Evolutionary conservation across 2,797 vertebrate species (phyloP).

Genomic region (Cuniculus paca): DNA sequence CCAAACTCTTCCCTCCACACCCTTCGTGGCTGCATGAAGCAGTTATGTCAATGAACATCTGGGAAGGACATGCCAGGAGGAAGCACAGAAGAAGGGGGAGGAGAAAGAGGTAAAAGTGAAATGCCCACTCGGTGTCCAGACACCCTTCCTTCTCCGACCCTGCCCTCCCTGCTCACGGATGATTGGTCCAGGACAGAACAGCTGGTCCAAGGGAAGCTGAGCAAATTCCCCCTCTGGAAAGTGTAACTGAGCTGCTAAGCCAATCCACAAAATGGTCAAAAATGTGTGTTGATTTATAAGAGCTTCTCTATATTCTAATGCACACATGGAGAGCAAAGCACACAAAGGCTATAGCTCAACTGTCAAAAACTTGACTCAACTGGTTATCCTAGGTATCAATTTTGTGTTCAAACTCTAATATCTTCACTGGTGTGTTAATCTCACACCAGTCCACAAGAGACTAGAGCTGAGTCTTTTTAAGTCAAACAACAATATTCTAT

Average conservation of each 20-base stretch:
- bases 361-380: not conserved
- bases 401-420: not conserved
- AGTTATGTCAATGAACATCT: not conserved
- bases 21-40: not conserved
- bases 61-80: not conserved
- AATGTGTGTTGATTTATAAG: not conserved
- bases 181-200: not conserved
- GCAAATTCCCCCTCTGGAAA: not conserved
- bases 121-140: not conserved
- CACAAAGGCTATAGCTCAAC: not conserved
- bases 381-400: not conserved
- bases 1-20: not conserved
- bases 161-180: not conserved
- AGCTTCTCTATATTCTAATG: not conserved
- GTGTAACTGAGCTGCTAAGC: not conserved
- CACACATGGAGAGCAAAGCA: not conserved
- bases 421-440: constrained; percentile 9
- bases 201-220: not conserved
- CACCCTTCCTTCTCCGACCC: accelerated
- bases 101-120: not conserved
- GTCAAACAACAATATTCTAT: not conserved
- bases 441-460: not conserved
- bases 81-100: not conserved
- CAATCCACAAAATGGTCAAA: not conserved
- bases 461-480: not conserved